Base-by-base conservation (phyloP, 1,140 invertebrate genomes). In the Aphis craccivora region DNA sequence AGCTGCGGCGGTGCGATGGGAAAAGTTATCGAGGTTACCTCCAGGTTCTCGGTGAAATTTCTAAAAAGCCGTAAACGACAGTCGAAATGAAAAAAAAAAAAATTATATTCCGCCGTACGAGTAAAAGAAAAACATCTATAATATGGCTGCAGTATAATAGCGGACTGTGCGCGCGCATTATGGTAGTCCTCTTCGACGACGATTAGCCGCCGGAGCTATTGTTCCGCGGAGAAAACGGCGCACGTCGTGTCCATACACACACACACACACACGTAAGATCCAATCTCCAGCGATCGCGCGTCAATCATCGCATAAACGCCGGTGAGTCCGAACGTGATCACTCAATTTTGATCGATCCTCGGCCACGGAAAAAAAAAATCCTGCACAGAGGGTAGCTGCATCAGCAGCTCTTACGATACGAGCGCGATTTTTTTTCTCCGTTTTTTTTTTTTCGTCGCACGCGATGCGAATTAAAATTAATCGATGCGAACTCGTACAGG, bases 311-410 rank as follows among this genome's bases (percentile, higher is more conserved):
- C 23, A 90, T 23, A 30, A n/a, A 14, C 23, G 37, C 43, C 84
- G 53, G 35, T 40, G 23, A 30, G 90, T 76, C 90, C 20, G 91
- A 83, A 84, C 88, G 88, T 92, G 91, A 92, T 92, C 91, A n/a
- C 91, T 92, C 45, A 92, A 92, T 92, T 91, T 83, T 37, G 90
- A 91, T 91, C 55, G 67, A 51, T 83, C n/a, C 22, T 37, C 60
- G 90, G 30, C 51, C 43, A 6, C 30, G 35, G 37, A 7, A 90
- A 11, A 60, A 23, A 60, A 45, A 67, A 67, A 91, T 67, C 84
- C 3, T 40, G 37, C n/a, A 7, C n/a, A 84, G 11, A 48, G 43
- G 43, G 86, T 88, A 48, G 30, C 37, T 18, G 11, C 30, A 14
- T 11, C 60, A 8, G 30, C n/a, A 14, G 60, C 60, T 18, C 6